Conservation (phyloP, 2,888 invertebrate species). For the Drymonia ruficornis region DNA sequence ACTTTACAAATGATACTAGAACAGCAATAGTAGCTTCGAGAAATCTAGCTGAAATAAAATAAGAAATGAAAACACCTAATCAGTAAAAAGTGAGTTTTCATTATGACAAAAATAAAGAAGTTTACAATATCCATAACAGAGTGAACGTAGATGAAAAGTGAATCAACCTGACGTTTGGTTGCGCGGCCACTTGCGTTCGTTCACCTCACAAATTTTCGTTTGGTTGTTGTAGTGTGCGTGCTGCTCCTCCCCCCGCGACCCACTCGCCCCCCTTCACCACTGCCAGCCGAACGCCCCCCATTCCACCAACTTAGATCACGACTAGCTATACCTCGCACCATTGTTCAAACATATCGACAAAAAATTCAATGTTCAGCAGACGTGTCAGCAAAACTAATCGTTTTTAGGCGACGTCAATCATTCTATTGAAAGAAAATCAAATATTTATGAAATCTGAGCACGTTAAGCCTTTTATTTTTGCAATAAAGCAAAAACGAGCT, state of each 20-base stretch:
- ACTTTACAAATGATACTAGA: not conserved
- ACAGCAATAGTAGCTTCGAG: conserved; percentile 4
- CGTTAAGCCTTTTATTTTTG: conserved; percentile 22
- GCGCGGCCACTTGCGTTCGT: conserved; percentile 80
- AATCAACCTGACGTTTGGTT: conserved; percentile 80
- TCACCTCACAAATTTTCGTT: conserved; percentile 84
- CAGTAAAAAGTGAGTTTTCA: conserved; percentile 63
- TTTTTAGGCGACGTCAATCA: conserved; percentile 44
- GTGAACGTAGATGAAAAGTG: conserved; percentile 82
- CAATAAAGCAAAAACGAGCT: conserved; percentile 12
- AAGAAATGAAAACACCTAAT: conserved; percentile 26
- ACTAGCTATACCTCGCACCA: conserved; percentile 56
- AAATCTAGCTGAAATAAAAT: conserved; percentile 18
- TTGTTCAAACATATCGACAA: conserved; percentile 53
- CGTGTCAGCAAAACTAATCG: conserved; percentile 36
- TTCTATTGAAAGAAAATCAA: conserved; percentile 33
- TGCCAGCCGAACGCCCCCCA: conserved; percentile 48
- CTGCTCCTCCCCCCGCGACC: conserved; percentile 41
- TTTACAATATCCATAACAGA: conserved; percentile 60
- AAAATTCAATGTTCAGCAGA: conserved; percentile 37
- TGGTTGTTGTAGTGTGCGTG: conserved; percentile 75
- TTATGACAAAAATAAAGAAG: conserved; percentile 59
- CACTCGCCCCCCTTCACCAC: conserved; percentile 32
- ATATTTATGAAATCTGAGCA: conserved; percentile 39
- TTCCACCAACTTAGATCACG: conserved; percentile 71